A percentile compares a stretch with the other conserved stretches of the same genome.
phyloP scores from a whole-genome alignment of 2,113 vertebrate genomes.

The Peucedramus taeniatus region DNA sequence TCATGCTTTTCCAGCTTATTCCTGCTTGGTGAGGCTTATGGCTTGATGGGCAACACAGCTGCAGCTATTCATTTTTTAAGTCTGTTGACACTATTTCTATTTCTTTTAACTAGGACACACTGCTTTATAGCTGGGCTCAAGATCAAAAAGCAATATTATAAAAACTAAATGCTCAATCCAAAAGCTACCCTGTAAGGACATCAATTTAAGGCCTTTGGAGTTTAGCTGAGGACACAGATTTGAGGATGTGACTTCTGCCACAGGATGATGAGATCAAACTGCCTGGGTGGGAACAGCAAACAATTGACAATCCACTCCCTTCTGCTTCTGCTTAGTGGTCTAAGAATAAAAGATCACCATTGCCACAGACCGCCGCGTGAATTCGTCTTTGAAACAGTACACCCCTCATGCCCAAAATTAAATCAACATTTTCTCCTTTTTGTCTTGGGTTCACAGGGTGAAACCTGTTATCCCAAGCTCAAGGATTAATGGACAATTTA shows the following conservation, averaged over 20 bases:
- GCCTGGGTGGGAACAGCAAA: neutral
- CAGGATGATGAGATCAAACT: neutral
- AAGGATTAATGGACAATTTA: neutral
- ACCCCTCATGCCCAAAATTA: conserved; percentile 5
- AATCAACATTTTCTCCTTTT: conserved; percentile 12
- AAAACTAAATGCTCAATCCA: neutral
- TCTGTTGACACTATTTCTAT: neutral
- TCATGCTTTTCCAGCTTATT: neutral
- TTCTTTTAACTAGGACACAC: neutral
- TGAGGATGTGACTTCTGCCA: neutral
- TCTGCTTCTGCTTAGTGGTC: conserved; percentile 8
- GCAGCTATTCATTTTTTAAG: neutral
- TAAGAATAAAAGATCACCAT: conserved; percentile 25
- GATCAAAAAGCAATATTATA: neutral
- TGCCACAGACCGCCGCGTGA: neutral
- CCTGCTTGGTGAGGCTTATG: neutral
- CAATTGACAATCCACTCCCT: conserved; percentile 3
- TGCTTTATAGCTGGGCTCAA: neutral
- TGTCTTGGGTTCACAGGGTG: neutral
- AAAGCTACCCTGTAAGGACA: neutral
- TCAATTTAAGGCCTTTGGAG: neutral
- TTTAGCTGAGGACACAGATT: neutral
- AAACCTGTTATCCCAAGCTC: neutral
- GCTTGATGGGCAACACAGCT: neutral
- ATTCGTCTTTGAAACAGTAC: conserved; percentile 13